These are phyloP conservation scores for Calameuta idolon DNA, from an alignment of 2,888 invertebrate genomes.

Conservation along the genomic window DNA sequence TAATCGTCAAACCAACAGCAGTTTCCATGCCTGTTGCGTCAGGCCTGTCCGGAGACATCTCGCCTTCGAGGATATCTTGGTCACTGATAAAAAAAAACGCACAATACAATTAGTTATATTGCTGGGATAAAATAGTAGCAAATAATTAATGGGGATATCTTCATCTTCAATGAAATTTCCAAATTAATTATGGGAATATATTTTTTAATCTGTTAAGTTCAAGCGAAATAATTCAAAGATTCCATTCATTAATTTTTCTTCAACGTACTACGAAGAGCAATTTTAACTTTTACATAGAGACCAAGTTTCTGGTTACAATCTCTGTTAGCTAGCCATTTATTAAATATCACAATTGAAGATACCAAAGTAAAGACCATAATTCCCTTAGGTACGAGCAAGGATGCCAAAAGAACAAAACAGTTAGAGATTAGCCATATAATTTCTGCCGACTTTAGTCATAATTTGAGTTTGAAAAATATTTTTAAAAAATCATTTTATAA, in stretches of 20 bases:
- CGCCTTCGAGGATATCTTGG: slow-evolving; percentile 30
- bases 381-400: not conserved
- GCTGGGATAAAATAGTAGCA: not conserved
- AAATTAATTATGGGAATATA: not conserved
- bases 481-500: not conserved
- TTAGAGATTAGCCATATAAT: not conserved
- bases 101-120: not conserved
- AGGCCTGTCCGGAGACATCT: slow-evolving; percentile 63
- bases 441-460: not conserved
- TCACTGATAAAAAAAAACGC: slow-evolving; percentile 36
- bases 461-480: not conserved
- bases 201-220: not conserved
- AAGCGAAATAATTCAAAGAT: not conserved
- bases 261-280: not conserved
- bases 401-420: not conserved
- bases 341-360: not conserved
- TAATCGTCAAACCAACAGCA: slow-evolving; percentile 39
- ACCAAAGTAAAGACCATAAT: not conserved
- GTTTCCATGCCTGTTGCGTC: slow-evolving; percentile 58
- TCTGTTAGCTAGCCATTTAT: too few species aligned
- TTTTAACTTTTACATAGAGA: not conserved
- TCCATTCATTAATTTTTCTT: not conserved
- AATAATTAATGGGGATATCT: not conserved
- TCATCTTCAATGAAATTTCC: not conserved
- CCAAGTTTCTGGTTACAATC: too few species aligned